Conservation (phyloP, 2,113 vertebrate species). For the Neolamprologus tretocephalus region DNA sequence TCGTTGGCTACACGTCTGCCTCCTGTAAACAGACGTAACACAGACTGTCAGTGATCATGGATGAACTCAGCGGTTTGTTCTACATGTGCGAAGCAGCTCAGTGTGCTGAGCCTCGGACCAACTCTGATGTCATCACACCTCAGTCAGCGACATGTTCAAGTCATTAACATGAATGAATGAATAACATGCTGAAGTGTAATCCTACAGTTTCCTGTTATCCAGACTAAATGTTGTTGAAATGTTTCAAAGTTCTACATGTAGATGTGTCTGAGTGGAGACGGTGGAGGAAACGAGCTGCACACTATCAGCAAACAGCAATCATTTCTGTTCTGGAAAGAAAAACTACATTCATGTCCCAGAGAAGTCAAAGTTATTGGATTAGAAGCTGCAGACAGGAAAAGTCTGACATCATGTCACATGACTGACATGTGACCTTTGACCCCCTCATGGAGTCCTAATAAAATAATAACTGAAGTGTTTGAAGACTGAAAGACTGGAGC, state of each 20-base stretch:
- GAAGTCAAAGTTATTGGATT: not conserved
- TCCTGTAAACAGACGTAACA: not conserved
- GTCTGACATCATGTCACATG: not conserved
- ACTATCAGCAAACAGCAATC: rapidly evolving
- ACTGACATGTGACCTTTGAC: not conserved
- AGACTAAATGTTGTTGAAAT: not conserved
- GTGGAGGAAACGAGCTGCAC: not conserved
- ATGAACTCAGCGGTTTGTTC: not conserved
- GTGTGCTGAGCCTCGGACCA: rapidly evolving
- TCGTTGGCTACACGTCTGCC: rapidly evolving
- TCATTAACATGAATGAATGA: not conserved
- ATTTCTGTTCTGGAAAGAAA: not conserved
- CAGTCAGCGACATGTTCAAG: not conserved
- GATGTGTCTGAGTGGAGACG: not conserved
- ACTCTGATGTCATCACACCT: rapidly evolving
- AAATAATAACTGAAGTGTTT: not conserved
- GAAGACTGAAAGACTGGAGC: no score
- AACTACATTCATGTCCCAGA: not conserved
- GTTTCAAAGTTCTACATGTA: not conserved
- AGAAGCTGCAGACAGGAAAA: not conserved
- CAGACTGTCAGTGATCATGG: not conserved
- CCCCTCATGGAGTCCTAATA: not conserved
- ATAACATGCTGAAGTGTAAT: not conserved
- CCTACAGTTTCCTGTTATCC: rapidly evolving
- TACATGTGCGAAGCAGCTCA: not conserved